Base-by-base conservation (phyloP, 2,797 vertebrate species). In the Telmatherina bonti region DNA sequence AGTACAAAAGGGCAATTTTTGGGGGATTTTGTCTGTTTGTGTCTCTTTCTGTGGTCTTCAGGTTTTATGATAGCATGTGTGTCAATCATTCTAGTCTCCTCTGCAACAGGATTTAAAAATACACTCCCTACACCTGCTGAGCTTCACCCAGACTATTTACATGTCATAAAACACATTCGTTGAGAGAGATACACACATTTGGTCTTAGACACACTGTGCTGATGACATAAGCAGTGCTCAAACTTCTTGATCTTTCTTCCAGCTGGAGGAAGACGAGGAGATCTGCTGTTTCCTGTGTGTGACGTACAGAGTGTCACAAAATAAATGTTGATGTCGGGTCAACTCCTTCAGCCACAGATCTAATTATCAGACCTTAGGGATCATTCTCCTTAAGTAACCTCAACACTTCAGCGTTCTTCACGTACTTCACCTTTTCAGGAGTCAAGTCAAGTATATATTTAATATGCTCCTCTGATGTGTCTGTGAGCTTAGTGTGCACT, bases 121-220 rank as follows among this genome's bases (percentile, higher is more conserved):
- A 91, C 66, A 31, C 76, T 74, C 74, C 33, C 20, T 70, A 67
- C 89, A 92, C 88, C 90, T 92, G 89, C 82, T 55, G 11, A 57
- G 67, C 64, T 71, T 84, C 79, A 27, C 64, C 84, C 67, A 16
- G 76, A 74, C 83, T 60, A 35, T 85, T 74, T 81, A 57, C 72
- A 55, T 53, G 59, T 76, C 78, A 70, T 85, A 79, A 87, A 85
- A 78, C 77, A 75, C 31, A 70, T 85, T 75, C 79, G 67, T 60
- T 58, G 38, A 67, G 66, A 77, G 54, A 69, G 72, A 31, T 66
- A 60, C 75, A 66, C 62, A 24, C 73, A 51, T 30, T 78, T 63
- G 38, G 57, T 58, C 72, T 67, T 74, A 57, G 43, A 79, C 76
- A 59, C 63, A 18, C 55, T 62, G 18, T n/a, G 31, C 58, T 81